These are phyloP conservation scores for Lerema accius DNA, from an alignment of 1,140 invertebrate genomes.

Conservation along the genomic window DNA sequence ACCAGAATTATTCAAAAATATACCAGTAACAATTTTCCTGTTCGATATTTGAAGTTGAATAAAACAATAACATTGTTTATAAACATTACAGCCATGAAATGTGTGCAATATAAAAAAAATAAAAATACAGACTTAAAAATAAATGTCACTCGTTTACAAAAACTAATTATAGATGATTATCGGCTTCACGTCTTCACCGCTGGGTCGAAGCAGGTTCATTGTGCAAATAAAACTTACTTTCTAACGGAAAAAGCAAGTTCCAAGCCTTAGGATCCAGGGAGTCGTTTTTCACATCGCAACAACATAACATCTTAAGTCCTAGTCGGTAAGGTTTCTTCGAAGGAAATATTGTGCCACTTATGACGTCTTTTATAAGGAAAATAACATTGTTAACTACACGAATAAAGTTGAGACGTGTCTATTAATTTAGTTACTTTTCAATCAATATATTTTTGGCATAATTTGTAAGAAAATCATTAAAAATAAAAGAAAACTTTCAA, in stretches of 20 bases:
- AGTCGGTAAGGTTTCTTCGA: constrained; percentile 22
- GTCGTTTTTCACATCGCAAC: constrained; percentile 23
- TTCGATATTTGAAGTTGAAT: too few relatives aligned
- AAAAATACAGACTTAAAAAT: too few relatives aligned
- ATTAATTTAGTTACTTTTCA: not conserved
- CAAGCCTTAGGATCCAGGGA: constrained; percentile 33
- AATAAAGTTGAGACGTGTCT: not conserved
- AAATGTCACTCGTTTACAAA: too few relatives aligned
- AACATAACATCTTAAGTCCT: constrained; percentile 19
- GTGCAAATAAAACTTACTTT: constrained; percentile 38
- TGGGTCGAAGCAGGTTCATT: constrained; percentile 48
- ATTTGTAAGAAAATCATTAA: not conserved
- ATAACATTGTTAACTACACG: not conserved
- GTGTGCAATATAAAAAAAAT: too few relatives aligned
- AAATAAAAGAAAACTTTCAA: constrained; percentile 11
- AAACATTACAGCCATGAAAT: too few relatives aligned
- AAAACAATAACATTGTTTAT: too few relatives aligned
- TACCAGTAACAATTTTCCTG: too few relatives aligned
- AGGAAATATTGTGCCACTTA: not conserved
- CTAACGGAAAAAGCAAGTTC: constrained; percentile 36
- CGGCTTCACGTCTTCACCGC: constrained; percentile 1
- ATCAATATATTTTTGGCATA: not conserved
- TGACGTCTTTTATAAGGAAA: constrained; percentile 22
- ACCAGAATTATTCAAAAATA: too few relatives aligned
- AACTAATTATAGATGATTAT: too few relatives aligned